phyloP scores from a whole-genome alignment of 2,113 vertebrate genomes.

The Eidolon helvum region DNA sequence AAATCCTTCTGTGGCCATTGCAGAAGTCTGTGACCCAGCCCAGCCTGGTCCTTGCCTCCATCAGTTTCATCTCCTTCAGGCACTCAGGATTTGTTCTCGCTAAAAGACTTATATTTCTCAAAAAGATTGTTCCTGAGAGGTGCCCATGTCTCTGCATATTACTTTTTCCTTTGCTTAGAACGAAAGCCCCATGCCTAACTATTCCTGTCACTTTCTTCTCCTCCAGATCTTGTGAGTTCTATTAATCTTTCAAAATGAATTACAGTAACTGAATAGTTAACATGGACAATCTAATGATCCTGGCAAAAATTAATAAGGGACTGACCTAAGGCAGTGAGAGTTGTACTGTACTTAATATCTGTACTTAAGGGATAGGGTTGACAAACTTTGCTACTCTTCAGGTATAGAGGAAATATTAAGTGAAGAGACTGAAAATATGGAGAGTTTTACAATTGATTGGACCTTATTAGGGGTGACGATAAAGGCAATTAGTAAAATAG shows the following conservation, averaged over 20 bases:
- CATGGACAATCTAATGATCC: neutral
- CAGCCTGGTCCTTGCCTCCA: neutral
- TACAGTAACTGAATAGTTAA: neutral
- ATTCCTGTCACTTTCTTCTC: neutral
- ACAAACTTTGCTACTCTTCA: neutral
- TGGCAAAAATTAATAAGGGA: neutral
- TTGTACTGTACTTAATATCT: too few species aligned
- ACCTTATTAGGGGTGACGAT: neutral
- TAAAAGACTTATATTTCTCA: neutral
- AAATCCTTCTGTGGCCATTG: neutral
- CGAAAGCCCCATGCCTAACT: neutral
- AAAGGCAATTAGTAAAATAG: neutral
- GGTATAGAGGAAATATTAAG: neutral
- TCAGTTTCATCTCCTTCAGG: neutral
- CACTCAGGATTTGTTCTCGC: neutral
- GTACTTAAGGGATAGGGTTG: neutral
- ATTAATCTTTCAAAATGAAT: neutral
- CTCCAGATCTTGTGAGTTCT: neutral
- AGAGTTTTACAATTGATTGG: neutral
- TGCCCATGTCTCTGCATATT: too few species aligned
- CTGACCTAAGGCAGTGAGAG: neutral
- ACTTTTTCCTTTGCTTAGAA: neutral
- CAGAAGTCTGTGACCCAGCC: neutral
- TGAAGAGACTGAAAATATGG: neutral
- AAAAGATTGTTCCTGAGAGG: neutral